A percentile compares a stretch with the other conserved stretches of the same genome.
phyloP scores from a whole-genome alignment of 2,888 invertebrate genomes.

The Saturnia japonica region DNA sequence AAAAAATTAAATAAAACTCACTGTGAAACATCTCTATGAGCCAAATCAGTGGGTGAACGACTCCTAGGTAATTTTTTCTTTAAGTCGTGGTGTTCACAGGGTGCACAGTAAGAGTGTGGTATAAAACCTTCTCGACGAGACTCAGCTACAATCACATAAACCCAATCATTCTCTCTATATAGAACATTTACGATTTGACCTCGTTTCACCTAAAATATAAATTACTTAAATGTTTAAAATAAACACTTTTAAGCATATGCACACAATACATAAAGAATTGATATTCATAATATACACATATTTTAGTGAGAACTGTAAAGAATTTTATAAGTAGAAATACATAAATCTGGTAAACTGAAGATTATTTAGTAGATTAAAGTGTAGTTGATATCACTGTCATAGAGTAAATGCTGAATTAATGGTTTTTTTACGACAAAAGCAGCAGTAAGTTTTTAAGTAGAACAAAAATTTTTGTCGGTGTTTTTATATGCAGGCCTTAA shows the following conservation, averaged over 20 bases:
- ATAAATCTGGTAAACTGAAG: too few species aligned
- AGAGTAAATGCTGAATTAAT: too few species aligned
- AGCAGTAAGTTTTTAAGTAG: too few species aligned
- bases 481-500: too few species aligned
- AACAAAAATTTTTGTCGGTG: too few species aligned
- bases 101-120: conserved; percentile 96
- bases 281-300: too few species aligned
- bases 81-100: conserved; percentile 92
- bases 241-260: background rate
- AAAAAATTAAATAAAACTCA: conserved; percentile 48
- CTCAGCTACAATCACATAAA: conserved; percentile 95
- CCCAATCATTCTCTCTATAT: conserved; percentile 98
- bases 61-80: conserved; percentile 94
- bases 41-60: conserved; percentile 79
- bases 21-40: conserved; percentile 83
- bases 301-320: too few species aligned
- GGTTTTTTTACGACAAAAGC: too few species aligned
- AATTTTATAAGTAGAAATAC: too few species aligned
- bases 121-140: conserved; percentile 96
- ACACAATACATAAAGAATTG: background rate
- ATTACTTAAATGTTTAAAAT: conserved; percentile 17
- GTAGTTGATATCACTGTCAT: too few species aligned
- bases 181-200: conserved; percentile 97
- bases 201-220: conserved; percentile 83
- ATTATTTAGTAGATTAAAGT: too few species aligned